Base-by-base conservation (phyloP, 2,888 invertebrate genomes). In the Pherbina coryleti region DNA sequence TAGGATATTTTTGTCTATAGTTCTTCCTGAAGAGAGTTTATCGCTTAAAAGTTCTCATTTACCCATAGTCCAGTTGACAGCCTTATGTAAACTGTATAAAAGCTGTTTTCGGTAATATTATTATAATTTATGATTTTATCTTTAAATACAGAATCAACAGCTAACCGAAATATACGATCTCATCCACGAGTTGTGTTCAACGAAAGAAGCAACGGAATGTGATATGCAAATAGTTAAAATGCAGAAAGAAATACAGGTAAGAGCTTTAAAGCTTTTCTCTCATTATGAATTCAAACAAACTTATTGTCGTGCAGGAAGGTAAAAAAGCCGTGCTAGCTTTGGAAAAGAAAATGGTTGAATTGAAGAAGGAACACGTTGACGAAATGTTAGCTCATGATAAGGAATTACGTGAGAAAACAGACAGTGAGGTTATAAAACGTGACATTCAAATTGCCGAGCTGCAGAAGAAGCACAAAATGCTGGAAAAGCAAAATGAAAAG, bases 221-320 rank as follows among this genome's bases (percentile, higher is more conserved):
- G 75, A 81, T 66, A 22, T 53, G 8, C 72, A 80, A 71, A 74
- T 79, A 1, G 72, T 71, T 8, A 70, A 78, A 70, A 74, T 82
- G 53, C 79, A 81, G 44, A 79, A 79, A 1, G 69, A 60, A 5
- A 66, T 82, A 2, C 60, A 83, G 81, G 85, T 85, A 77, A 62
- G 5, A 62, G 0, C 17, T 44, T 31, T 8, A 14, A 44, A 57
- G 22, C n/a, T 25, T 44, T 25, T 14, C 25, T 49, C 9, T 2
- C 5, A 57, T 17, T 9, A 25, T 1, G 9, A 17, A n/a, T 28
- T 72, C 28, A 34, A 57, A 11, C 34, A n/a, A 37, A 1, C 3
- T 2, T 9, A 28, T 44, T 34, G 1, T n/a, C 17, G 14, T n/a
- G 14, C 22, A 80, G 79, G 82, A 80, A 14, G 25, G 51, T 28